Conservation (phyloP, 64 coral and sea anemone species). For the Dendronephthya gigantea region DNA sequence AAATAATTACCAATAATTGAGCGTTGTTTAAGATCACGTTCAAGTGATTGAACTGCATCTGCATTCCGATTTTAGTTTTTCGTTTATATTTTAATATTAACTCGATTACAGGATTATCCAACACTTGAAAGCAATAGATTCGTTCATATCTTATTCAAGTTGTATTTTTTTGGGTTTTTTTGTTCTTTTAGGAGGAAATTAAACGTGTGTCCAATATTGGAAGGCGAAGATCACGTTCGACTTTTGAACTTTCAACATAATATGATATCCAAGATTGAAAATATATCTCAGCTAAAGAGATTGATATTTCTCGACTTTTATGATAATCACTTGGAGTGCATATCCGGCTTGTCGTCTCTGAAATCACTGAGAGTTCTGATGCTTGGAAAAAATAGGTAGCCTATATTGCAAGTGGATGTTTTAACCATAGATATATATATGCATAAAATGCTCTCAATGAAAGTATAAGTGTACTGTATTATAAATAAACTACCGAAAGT, state of each 20-base stretch:
- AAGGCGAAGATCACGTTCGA: conserved; percentile 87
- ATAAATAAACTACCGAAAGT: not conserved
- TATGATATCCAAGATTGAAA: conserved; percentile 63
- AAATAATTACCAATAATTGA: too few species aligned
- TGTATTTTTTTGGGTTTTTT: not conserved
- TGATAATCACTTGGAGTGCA: conserved; percentile 92
- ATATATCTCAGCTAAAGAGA: conserved; percentile 64
- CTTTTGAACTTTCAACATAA: conserved; percentile 95
- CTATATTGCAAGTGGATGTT: too few species aligned
- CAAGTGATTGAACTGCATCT: too few species aligned
- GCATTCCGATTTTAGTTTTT: too few species aligned
- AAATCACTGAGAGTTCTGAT: conserved; percentile 77
- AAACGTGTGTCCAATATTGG: conserved; percentile 71
- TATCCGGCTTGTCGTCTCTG: conserved; percentile 64
- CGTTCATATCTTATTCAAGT: not conserved
- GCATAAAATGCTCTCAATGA: too few species aligned
- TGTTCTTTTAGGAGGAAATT: conserved; percentile 53
- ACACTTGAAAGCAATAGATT: too few species aligned
- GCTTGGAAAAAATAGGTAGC: conserved; percentile 92
- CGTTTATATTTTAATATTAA: too few species aligned
- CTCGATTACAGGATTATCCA: too few species aligned
- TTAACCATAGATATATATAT: too few species aligned
- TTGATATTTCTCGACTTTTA: conserved; percentile 95
- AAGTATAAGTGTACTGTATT: not conserved
- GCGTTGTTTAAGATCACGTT: too few species aligned